phyloP scores from a whole-genome alignment of 2,797 vertebrate genomes.

The Lagocephalus sceleratus region DNA sequence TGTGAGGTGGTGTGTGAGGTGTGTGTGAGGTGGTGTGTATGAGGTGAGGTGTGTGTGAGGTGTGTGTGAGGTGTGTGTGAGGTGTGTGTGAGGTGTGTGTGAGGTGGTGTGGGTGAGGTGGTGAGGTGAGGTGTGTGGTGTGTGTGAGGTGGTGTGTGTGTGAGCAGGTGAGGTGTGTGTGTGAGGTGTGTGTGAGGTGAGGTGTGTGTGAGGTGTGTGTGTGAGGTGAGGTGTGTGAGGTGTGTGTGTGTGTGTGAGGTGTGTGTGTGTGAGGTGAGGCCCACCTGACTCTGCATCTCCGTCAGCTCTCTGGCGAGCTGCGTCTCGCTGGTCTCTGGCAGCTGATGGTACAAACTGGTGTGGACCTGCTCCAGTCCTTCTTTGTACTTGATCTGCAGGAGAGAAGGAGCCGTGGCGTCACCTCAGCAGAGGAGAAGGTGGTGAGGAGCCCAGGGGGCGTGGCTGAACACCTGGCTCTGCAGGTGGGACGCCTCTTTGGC shows the following conservation, averaged over 20 bases:
- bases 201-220: too few relatives aligned
- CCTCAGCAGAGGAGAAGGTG: not conserved
- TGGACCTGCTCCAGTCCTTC: constrained; percentile 70
- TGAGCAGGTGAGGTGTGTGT: not conserved
- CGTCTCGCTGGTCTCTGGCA: constrained; percentile 64
- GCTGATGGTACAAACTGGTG: constrained; percentile 59
- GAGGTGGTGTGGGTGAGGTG: too few relatives aligned
- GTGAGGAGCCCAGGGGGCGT: not conserved
- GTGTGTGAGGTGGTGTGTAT: too few relatives aligned
- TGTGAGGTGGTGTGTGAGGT: too few relatives aligned
- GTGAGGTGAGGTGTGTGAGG: too few relatives aligned
- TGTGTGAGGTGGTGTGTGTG: too few relatives aligned
- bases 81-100: too few relatives aligned
- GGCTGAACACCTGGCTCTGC: constrained; percentile 54
- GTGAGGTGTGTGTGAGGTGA: too few relatives aligned
- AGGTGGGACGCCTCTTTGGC: constrained; percentile 46
- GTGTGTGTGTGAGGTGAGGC: too few relatives aligned
- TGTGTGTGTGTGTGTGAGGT: too few relatives aligned
- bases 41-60: not conserved
- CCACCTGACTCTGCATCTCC: constrained; percentile 64
- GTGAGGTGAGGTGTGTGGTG: too few relatives aligned
- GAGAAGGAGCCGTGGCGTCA: not conserved
- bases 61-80: too few relatives aligned
- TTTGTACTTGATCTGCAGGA: constrained; percentile 84
- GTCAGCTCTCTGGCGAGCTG: constrained; percentile 63